Conservation (phyloP, 2,888 invertebrate species). For the Sphaerophoria taeniata region DNA sequence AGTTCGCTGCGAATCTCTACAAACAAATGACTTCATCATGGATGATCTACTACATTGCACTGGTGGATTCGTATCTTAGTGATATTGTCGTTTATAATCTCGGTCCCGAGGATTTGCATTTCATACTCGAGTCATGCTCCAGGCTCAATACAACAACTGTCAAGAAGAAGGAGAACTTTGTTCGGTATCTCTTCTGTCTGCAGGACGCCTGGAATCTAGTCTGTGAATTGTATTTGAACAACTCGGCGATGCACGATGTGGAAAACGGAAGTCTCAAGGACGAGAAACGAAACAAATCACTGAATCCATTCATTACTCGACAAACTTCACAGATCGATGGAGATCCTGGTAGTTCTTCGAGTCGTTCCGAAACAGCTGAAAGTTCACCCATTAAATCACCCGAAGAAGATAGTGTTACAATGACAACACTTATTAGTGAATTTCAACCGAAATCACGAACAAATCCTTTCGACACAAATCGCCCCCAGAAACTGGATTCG, state of each 20-base stretch:
- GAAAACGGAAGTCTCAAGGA: conserved; percentile 79
- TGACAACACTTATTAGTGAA: conserved; percentile 82
- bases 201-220: conserved; percentile 86
- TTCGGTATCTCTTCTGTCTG: conserved; percentile 85
- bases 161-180: conserved; percentile 85
- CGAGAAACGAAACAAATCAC: conserved; percentile 73
- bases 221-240: conserved; percentile 85
- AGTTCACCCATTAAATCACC: conserved; percentile 79
- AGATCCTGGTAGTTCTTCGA: conserved; percentile 74
- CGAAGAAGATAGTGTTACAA: conserved; percentile 81
- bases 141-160: conserved; percentile 84
- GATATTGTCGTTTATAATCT: conserved; percentile 87
- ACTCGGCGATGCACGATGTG: conserved; percentile 81
- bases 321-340: conserved; percentile 58
- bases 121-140: conserved; percentile 86
- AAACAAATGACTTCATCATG: conserved; percentile 96
- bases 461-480: conserved; percentile 82
- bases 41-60: conserved; percentile 93
- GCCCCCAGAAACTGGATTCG: conserved; percentile 80
- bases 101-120: conserved; percentile 86
- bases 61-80: conserved; percentile 92
- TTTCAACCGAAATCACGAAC: conserved; percentile 82
- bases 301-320: conserved; percentile 57
- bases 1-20: conserved; percentile 94
- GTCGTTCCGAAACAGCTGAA: conserved; percentile 75